Evolutionary conservation across 1,140 invertebrate species (phyloP).

Genomic region (Sitodiplosis mosellana): DNA sequence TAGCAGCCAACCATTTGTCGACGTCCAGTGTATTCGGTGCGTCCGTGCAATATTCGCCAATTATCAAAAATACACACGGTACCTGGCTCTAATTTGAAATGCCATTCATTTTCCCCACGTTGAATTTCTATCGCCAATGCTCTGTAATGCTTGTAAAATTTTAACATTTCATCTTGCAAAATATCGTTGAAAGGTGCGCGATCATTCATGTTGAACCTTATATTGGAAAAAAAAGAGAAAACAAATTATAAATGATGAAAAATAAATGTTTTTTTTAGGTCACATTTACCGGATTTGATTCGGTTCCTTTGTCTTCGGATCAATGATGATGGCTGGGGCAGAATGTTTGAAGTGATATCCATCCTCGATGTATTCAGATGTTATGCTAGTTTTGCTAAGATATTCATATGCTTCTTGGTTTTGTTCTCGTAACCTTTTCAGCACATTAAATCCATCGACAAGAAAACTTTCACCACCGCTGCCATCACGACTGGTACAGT

Average conservation of each 20-base stretch:
- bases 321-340: conserved; percentile 31
- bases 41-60: conserved; percentile 52
- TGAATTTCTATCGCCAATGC: conserved; percentile 33
- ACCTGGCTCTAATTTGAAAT: conserved; percentile 40
- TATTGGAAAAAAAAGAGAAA: not conserved
- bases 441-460: conserved; percentile 48
- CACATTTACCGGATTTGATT: conserved; percentile 36
- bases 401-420: conserved; percentile 33
- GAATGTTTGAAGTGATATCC: conserved; percentile 30
- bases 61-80: conserved; percentile 54
- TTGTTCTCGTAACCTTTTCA: conserved; percentile 30
- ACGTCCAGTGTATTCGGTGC: conserved; percentile 39
- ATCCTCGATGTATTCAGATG: conserved; percentile 42
- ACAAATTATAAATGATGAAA: not conserved
- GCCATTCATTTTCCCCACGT: conserved; percentile 30
- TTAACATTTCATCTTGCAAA: conserved; percentile 26
- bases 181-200: conserved; percentile 37
- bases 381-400: conserved; percentile 32
- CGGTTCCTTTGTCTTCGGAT: conserved; percentile 28
- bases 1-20: conserved; percentile 38
- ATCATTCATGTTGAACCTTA: conserved; percentile 48
- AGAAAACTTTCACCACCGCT: conserved; percentile 46
- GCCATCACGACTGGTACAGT: conserved; percentile 39
- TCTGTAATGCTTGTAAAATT: conserved; percentile 42
- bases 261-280: too few relatives aligned